These are phyloP conservation scores for Lonchura striata DNA, from an alignment of 2,113 vertebrate species.

Conservation along the genomic window DNA sequence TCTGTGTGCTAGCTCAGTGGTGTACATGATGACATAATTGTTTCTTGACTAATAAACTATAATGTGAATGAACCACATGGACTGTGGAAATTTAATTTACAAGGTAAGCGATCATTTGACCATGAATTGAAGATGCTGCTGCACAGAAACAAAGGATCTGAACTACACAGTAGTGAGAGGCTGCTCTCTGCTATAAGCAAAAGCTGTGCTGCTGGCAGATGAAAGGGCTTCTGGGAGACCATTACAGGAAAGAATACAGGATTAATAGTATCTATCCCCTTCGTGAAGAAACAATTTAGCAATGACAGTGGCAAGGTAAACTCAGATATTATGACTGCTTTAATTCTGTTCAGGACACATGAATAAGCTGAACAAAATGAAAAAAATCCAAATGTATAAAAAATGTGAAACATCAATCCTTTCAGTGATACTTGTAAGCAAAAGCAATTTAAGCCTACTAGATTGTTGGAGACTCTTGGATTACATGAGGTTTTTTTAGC, in stretches of 20 bases:
- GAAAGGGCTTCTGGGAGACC: neutral
- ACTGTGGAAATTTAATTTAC: conserved; percentile 15
- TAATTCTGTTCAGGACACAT: neutral
- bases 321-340: neutral
- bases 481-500: neutral
- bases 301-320: neutral
- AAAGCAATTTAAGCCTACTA: neutral
- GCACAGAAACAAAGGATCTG: neutral
- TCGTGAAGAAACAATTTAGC: neutral
- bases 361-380: neutral
- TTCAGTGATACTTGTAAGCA: neutral
- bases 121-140: neutral
- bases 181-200: neutral
- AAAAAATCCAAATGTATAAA: neutral
- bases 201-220: neutral
- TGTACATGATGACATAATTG: neutral
- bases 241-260: neutral
- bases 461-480: neutral
- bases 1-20: neutral
- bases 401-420: neutral
- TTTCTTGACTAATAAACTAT: conserved; percentile 11
- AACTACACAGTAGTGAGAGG: accelerated
- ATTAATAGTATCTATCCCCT: neutral
- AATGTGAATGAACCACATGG: neutral
- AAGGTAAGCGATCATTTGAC: neutral